These are phyloP conservation scores for Eublepharis macularius DNA, from an alignment of 2,113 vertebrate genomes.

Conservation along the genomic window DNA sequence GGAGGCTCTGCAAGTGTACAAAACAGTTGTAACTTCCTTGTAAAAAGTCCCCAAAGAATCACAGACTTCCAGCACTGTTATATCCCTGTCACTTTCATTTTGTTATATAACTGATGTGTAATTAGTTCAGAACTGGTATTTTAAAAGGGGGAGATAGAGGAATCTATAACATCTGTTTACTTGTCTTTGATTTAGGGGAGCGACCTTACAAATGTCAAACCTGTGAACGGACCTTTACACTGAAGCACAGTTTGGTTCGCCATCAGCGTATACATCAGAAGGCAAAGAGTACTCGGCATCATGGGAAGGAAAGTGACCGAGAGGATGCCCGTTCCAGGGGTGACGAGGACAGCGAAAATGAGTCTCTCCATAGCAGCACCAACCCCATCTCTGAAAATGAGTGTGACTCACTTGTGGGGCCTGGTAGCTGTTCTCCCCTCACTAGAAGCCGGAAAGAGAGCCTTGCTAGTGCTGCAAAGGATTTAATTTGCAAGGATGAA, in stretches of 20 bases:
- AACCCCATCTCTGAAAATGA: constrained; percentile 84
- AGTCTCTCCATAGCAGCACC: constrained; percentile 83
- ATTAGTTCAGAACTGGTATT: fast-evolving
- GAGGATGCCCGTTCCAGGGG: constrained; percentile 69
- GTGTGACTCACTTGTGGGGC: constrained; percentile 51
- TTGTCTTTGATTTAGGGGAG: constrained; percentile 79
- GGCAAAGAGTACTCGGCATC: constrained; percentile 68
- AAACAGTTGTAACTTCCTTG: neutral
- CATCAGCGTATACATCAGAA: constrained; percentile 97
- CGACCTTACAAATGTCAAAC: constrained; percentile 95
- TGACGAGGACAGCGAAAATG: constrained; percentile 83
- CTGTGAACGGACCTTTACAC: constrained; percentile 94
- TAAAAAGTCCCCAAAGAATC: neutral
- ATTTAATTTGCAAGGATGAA: constrained; percentile 59
- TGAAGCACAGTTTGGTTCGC: constrained; percentile 97
- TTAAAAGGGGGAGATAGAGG: neutral
- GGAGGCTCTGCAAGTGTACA: neutral
- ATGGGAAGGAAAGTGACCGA: constrained; percentile 75
- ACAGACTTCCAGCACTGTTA: neutral
- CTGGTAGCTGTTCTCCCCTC: constrained; percentile 44
- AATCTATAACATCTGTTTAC: neutral
- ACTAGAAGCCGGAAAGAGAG: constrained; percentile 62
- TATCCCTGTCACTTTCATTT: neutral
- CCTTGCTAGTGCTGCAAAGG: neutral
- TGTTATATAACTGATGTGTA: neutral